Percentiles rank a stretch among this genome's conserved stretches.
Conservation (phyloP, 2,113 vertebrate species). For the Opisthocomus hoazin region DNA sequence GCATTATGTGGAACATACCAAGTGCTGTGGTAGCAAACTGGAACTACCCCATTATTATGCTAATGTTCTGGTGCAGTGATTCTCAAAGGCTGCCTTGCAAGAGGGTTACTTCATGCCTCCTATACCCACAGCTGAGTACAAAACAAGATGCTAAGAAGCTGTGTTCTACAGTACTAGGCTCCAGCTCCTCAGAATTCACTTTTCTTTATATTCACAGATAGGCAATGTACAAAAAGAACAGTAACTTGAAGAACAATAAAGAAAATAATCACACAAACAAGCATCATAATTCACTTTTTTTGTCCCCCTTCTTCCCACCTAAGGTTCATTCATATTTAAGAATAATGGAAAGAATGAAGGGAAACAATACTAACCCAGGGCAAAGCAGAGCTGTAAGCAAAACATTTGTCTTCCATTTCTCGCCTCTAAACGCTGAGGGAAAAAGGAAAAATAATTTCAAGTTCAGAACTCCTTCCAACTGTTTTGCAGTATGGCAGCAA, state of each 20-base stretch:
- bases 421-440: constrained; percentile 82
- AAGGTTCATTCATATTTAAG: not conserved
- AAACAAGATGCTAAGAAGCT: not conserved
- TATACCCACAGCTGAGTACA: not conserved
- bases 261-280: not conserved
- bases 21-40: not conserved
- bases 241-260: not conserved
- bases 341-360: not conserved
- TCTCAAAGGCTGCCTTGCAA: not conserved
- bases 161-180: not conserved
- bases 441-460: constrained; percentile 8
- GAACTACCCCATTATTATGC: not conserved
- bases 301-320: not conserved
- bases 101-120: not conserved
- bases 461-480: not conserved
- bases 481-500: not conserved
- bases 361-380: constrained; percentile 77
- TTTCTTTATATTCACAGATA: not conserved
- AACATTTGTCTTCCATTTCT: constrained; percentile 91
- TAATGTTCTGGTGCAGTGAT: not conserved
- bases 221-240: not conserved
- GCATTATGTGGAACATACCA: not conserved
- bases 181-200: not conserved
- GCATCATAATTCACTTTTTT: not conserved
- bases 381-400: constrained; percentile 86